Conservation (phyloP, 23 tunicate species). For the Clavelina lepadiformis region DNA sequence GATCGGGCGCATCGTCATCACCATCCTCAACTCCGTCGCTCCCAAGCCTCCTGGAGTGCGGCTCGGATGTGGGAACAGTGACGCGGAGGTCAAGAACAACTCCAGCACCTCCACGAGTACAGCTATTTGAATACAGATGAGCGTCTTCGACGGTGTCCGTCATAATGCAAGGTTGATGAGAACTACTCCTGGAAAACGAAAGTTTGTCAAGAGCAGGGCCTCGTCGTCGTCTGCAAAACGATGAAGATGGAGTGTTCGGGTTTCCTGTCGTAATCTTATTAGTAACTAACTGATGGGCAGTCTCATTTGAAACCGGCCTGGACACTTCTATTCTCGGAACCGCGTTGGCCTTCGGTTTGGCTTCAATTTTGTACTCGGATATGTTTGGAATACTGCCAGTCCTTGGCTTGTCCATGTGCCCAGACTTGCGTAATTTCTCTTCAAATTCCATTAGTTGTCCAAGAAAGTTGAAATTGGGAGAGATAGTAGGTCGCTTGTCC, state of each 20-base stretch:
- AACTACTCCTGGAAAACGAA: background rate
- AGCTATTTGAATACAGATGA: too few species aligned
- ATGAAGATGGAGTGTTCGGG: constrained; percentile 37
- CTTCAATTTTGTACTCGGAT: background rate
- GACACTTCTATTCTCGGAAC: constrained; percentile 16
- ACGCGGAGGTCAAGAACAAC: constrained; percentile 73
- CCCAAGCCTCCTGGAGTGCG: constrained; percentile 70
- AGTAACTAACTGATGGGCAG: background rate
- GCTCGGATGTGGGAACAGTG: constrained; percentile 23
- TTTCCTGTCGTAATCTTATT: background rate
- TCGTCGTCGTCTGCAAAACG: constrained; percentile 66
- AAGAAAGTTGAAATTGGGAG: constrained; percentile 95
- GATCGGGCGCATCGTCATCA: constrained; percentile 12
- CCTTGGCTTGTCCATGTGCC: constrained; percentile 41
- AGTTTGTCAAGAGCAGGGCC: constrained; percentile 45
- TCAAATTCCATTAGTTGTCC: constrained; percentile 94
- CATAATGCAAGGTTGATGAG: background rate
- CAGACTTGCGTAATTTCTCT: constrained; percentile 26
- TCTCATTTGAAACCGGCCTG: background rate
- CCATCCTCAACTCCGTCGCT: constrained; percentile 87
- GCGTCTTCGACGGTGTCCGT: background rate
- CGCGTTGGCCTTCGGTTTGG: background rate
- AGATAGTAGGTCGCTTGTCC: constrained; percentile 88
- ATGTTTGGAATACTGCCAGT: constrained; percentile 32
- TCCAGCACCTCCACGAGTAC: constrained; percentile 26